Conservation (phyloP, 2,888 invertebrate genomes). For the Boloria selene region DNA sequence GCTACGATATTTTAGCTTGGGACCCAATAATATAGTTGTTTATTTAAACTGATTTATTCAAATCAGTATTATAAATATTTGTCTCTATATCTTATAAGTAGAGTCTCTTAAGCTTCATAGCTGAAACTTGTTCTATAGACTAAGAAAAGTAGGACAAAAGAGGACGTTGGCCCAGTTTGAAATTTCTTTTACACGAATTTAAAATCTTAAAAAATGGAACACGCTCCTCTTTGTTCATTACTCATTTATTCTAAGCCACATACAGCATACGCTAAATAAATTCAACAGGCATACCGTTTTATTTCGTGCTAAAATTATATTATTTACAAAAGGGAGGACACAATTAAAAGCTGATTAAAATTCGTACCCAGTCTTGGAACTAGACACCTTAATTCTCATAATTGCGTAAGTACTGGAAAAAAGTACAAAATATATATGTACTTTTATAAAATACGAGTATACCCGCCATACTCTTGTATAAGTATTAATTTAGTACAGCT, state of each 20-base stretch:
- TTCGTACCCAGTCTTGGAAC: slow-evolving; percentile 13
- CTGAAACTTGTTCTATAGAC: slow-evolving; percentile 5
- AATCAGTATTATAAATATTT: not conserved
- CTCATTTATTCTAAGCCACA: slow-evolving; percentile 27
- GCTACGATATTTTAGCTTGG: too few species aligned
- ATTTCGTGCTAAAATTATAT: slow-evolving; percentile 25
- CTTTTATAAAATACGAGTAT: not conserved
- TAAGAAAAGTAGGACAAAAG: slow-evolving; percentile 27
- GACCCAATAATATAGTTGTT: too few species aligned
- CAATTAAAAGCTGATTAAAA: slow-evolving; percentile 13
- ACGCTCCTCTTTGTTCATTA: slow-evolving; percentile 19
- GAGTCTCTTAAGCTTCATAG: not conserved
- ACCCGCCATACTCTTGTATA: not conserved
- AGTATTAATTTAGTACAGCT: not conserved
- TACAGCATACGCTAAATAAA: slow-evolving; percentile 24
- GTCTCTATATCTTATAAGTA: not conserved
- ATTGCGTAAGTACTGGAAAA: not conserved
- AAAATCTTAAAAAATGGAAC: slow-evolving; percentile 20
- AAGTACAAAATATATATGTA: not conserved
- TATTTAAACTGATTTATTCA: too few species aligned
- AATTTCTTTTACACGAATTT: slow-evolving; percentile 23
- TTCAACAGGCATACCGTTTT: slow-evolving; percentile 9
- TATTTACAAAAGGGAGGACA: slow-evolving; percentile 16
- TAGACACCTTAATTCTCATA: slow-evolving; percentile 12
- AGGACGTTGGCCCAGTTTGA: slow-evolving; percentile 27